Percentiles rank a stretch among this genome's conserved stretches.
Evolutionary conservation across 2,888 invertebrate species (phyloP).

Genomic region (Xiphydria camelus): DNA sequence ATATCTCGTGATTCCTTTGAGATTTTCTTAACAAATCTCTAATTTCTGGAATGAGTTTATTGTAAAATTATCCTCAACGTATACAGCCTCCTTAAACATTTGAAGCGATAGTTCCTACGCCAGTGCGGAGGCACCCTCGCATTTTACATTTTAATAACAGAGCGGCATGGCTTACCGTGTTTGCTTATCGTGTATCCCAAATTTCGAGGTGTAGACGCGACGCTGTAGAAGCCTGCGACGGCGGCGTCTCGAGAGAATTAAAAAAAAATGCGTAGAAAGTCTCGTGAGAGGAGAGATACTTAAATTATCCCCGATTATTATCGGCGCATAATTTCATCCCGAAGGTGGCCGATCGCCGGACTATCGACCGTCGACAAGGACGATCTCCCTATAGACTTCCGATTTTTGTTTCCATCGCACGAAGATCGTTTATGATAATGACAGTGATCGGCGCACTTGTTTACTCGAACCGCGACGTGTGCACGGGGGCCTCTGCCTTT

Average conservation of each 20-base stretch:
- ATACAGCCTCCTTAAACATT: too few species aligned
- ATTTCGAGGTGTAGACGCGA: conserved; percentile 28
- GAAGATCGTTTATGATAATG: conserved; percentile 47
- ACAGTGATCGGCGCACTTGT: too few species aligned
- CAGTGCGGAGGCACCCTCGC: conserved; percentile 12
- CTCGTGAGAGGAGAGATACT: too few species aligned
- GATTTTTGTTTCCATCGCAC: too few species aligned
- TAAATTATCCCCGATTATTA: conserved; percentile 17
- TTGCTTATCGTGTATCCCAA: conserved; percentile 49
- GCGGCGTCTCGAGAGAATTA: conserved; percentile 3
- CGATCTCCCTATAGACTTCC: too few species aligned
- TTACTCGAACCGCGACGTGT: too few species aligned
- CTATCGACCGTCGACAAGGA: too few species aligned
- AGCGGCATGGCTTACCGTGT: conserved; percentile 41
- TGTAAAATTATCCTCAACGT: too few species aligned
- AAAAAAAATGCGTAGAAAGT: conserved; percentile 14
- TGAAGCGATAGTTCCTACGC: conserved; percentile 6
- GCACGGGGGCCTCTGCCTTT: too few species aligned
- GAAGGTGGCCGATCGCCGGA: conserved; percentile 27
- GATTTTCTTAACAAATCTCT: too few species aligned
- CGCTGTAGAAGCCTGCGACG: conserved; percentile 14
- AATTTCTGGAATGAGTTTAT: too few species aligned
- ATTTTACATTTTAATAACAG: conserved; percentile 49
- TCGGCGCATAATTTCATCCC: conserved; percentile 36
- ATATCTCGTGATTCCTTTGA: too few species aligned